A percentile compares a stretch with the other conserved stretches of the same genome.
phyloP scores from a whole-genome alignment of 2,888 invertebrate genomes.

The Macaria liturata region DNA sequence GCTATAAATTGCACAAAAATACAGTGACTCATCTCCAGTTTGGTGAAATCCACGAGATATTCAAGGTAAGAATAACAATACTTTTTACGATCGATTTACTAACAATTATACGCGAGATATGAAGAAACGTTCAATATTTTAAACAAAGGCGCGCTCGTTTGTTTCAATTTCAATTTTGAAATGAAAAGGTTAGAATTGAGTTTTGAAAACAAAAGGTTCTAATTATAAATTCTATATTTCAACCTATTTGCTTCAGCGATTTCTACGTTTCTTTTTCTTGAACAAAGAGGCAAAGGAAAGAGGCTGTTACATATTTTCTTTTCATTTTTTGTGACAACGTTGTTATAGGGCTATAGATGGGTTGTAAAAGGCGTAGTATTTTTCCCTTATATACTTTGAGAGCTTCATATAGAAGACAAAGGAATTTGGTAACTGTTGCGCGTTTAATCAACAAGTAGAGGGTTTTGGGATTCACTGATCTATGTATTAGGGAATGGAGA shows the following conservation, averaged over 20 bases:
- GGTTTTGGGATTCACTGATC: constrained; percentile 3
- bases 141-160: constrained; percentile 22
- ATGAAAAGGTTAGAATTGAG: constrained; percentile 1
- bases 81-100: background rate
- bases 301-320: background rate
- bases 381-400: background rate
- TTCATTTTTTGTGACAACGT: constrained; percentile 1
- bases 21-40: constrained; percentile 21
- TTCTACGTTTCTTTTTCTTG: too few species aligned
- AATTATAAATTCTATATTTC: background rate
- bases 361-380: constrained; percentile 13
- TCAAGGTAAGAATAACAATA: constrained; percentile 11
- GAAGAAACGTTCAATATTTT: constrained; percentile 1
- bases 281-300: too few species aligned
- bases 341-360: background rate
- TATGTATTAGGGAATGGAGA: too few species aligned
- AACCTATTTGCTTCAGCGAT: background rate
- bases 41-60: constrained; percentile 2
- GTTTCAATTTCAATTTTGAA: constrained; percentile 14
- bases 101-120: background rate
- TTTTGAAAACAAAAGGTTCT: constrained; percentile 1
- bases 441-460: constrained; percentile 65
- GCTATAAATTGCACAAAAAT: constrained; percentile 14
- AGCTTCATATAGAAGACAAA: constrained; percentile 41
- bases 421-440: constrained; percentile 58